Base-by-base conservation (phyloP, 1,140 invertebrate species). In the Heliconius nattereri region DNA sequence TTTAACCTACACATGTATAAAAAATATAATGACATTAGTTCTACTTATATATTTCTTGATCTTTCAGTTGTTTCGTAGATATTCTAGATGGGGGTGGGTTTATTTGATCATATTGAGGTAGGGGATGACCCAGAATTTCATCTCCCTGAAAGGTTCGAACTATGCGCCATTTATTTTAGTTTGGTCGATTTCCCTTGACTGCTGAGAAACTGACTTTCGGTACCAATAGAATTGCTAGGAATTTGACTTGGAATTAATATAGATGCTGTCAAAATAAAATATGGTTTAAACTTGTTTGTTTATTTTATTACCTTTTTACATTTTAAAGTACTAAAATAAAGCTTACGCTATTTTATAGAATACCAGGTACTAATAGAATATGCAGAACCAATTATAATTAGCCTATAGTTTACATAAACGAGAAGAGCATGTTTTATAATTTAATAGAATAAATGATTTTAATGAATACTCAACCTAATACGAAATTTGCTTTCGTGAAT, bases 101-200 rank as follows among this genome's bases (percentile, higher is more conserved):
- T 86, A 87, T 88, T 89, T 85, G 87, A 90, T 87, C 84, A 88
- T 87, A 88, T 86, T 84, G 85, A 80, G 76, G 71, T 60, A 80
- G 77, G 72, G 83, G 83, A 82, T 84, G 85, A 85, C 85, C 86
- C 84, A 85, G 86, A 91, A 90, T 89, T 91, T 90, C 89, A 91
- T 91, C 86, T 87, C 78, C 79, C 75, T 86, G 86, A 90, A 84
- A 90, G 90, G 86, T 90, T 89, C 84, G 80, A 89, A 88, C 86
- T 92, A 91, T 91, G 85, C 81, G 82, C 86, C 82, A 90, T 90
- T 90, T 91, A 87, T 90, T 90, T 87, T 89, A 90, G 85, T 89
- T 90, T 87, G 86, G 85, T 90, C 85, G 83, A 90, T 89, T 88
- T 87, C 83, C 71, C 72, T 75, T 85, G 85, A 87, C 85, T 84